Base-by-base conservation (phyloP, 2,113 vertebrate species). In the Terrapene triunguis region DNA sequence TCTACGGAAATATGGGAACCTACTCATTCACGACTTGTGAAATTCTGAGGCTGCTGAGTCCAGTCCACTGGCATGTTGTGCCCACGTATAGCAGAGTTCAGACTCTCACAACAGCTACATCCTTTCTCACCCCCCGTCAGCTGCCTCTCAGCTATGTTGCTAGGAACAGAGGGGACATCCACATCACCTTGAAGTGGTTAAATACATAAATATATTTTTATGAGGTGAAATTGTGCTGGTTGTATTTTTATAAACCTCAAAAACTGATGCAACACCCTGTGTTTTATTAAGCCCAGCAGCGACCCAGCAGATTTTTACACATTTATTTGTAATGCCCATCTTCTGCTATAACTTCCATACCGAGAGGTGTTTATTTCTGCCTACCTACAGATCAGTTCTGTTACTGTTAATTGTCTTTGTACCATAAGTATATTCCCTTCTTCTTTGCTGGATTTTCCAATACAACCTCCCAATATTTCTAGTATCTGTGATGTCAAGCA, bases 171-270 rank as follows among this genome's bases (percentile, higher is more conserved):
- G 88, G 79, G 47, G 90, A 79, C 19, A 80, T 27, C 22, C 7
- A 2, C 1, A 51, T 29, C 76, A 69, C 51, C 62, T 90, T 94
- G 55, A 89, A 90, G 80, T 5, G 85, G 54, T 91, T 79, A 54
- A 13, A 82, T 1, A 89, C 27, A 90, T 72, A 90, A 85, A 95
- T 82, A 19, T 51, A 89, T 69, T 55, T 51, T 80, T 83, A 86
- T 21, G 51, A 92, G 90, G 9, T 89, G 13, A 8, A 17, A 62
- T 95, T 94, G 32, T 51, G 38, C 57, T 92, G 90, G 84, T 89
- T 9, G 89, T 69, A 94, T 90, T 95, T 90, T 92, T 85, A 92
- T 85, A 95, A 89, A 85, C 14, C 38, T 59, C 4, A 6, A 86
- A 92, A 32, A 82, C 29, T 8, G 16, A 87, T 51, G 47, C 2